Base-by-base conservation (phyloP, 2,888 invertebrate species). In the Hermodice carunculata region DNA sequence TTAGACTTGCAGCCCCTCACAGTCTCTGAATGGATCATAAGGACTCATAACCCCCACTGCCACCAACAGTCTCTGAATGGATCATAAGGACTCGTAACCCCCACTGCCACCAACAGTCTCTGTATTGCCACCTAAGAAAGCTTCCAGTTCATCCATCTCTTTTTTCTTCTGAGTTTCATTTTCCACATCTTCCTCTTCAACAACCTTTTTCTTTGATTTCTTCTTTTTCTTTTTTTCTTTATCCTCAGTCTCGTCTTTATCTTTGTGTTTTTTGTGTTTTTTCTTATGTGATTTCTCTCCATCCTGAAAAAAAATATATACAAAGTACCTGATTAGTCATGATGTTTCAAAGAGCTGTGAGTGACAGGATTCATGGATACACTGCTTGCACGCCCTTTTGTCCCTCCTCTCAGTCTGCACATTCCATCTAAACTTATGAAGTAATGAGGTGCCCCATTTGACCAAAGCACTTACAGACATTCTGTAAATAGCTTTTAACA, bases 131-230 rank as follows among this genome's bases (percentile, higher is more conserved):
- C 70, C 67, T 0, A 70, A 65, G 49, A 70, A 70, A 0, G 70
- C 67, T 51, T 70, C 70, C 3, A 70, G 63, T 48, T 70, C 70
- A 46, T 68, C 57, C 52, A 59, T 56, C 29, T 65, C 67, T 28
- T 62, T 26, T 22, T 43, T 52, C 3, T 46, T 4, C 3, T 26
- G 32, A 3, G 26, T 44, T n/a, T 37, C 37, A 14, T 31, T 26
- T 5, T 17, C 44, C 11, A 1, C 37, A 1, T 19, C 8, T 8
- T 2, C 22, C 2, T 17, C 2, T 2, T 11, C 22, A 4, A 3
- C 24, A 2, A 11, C 34, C 43, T 59, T 43, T 11, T 51, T 52
- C 19, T 49, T 34, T 3, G 24, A 37, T 32, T 64, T 64, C 58
- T 59, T 64, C 28, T 59, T 49, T 46, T 63, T 49, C 22, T 64